Evolutionary conservation across 2,888 invertebrate genomes (phyloP).

Genomic region (Agonopterix alstromeriana): DNA sequence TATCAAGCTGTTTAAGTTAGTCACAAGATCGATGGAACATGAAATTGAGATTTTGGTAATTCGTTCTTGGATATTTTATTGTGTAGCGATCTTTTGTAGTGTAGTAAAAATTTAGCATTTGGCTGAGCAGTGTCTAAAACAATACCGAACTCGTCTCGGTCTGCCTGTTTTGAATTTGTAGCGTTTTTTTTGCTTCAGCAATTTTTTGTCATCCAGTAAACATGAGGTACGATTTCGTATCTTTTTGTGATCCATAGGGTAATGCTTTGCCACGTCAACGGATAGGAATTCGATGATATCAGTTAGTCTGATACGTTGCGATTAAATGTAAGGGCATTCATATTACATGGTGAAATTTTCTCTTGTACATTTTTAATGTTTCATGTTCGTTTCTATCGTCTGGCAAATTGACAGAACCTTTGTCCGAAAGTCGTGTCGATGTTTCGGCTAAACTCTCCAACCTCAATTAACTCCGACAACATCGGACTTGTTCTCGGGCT

Average conservation of each 20-base stretch:
- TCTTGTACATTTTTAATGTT: slow-evolving; percentile 42
- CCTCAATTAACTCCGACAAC: slow-evolving; percentile 59
- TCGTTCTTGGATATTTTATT: background rate
- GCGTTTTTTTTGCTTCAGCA: slow-evolving; percentile 2
- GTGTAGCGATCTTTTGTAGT: background rate
- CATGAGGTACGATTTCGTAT: too few species aligned
- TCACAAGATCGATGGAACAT: background rate
- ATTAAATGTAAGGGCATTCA: slow-evolving; percentile 31
- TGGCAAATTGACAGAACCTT: slow-evolving; percentile 52
- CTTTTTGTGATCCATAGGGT: too few species aligned
- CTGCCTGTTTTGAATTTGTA: background rate
- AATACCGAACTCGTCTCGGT: slow-evolving; percentile 9
- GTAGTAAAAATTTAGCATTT: slow-evolving; percentile 6
- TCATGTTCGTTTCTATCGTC: slow-evolving; percentile 27
- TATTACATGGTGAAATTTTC: slow-evolving; percentile 37
- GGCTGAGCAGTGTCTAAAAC: slow-evolving; percentile 11
- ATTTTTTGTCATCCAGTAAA: background rate
- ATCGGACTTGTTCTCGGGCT: slow-evolving; percentile 46
- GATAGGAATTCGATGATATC: slow-evolving; percentile 22
- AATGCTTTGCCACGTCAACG: slow-evolving; percentile 13
- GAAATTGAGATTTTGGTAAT: slow-evolving; percentile 1
- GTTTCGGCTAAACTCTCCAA: slow-evolving; percentile 49
- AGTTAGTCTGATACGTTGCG: slow-evolving; percentile 12
- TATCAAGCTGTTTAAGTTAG: background rate
- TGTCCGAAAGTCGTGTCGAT: slow-evolving; percentile 51